These are phyloP conservation scores for Drosophila albomicans DNA, from an alignment of 1,140 invertebrate species.

Conservation along the genomic window DNA sequence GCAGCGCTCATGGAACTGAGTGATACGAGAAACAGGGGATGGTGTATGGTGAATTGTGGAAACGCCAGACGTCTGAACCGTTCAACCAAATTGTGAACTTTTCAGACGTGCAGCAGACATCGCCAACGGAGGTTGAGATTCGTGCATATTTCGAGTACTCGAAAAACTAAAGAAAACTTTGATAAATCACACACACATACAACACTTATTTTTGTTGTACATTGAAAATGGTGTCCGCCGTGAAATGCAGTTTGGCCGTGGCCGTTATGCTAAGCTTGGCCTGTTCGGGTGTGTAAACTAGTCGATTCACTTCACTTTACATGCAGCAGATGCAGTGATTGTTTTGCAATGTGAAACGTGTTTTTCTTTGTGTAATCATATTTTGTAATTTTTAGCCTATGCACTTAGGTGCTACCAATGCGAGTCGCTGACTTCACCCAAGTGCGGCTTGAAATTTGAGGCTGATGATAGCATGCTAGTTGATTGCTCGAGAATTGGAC, in stretches of 20 bases:
- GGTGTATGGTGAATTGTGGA: conserved; percentile 1
- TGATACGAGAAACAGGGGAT: conserved; percentile 20
- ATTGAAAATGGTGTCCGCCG: conserved; percentile 69
- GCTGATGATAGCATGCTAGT: conserved; percentile 62
- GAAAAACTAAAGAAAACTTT: background rate
- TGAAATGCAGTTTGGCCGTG: conserved; percentile 77
- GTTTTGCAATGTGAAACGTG: conserved; percentile 3
- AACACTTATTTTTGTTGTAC: conserved; percentile 13
- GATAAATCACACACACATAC: background rate
- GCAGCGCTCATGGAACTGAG: too few relatives aligned
- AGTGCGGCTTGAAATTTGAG: conserved; percentile 79
- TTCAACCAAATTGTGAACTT: conserved; percentile 21
- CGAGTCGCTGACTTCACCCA: conserved; percentile 70
- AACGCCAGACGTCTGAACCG: conserved; percentile 27
- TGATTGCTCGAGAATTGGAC: conserved; percentile 66
- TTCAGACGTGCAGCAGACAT: conserved; percentile 75
- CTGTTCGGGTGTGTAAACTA: conserved; percentile 65
- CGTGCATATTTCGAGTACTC: conserved; percentile 17
- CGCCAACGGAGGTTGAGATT: conserved; percentile 51
- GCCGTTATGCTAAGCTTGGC: conserved; percentile 74
- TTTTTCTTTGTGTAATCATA: conserved; percentile 8
- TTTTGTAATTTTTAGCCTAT: conserved; percentile 44
- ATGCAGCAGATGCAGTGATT: background rate
- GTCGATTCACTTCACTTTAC: too few relatives aligned
- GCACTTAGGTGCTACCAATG: conserved; percentile 78